Evolutionary conservation across 2,888 invertebrate species (phyloP).

Genomic region (Trichogramma evanescens): DNA sequence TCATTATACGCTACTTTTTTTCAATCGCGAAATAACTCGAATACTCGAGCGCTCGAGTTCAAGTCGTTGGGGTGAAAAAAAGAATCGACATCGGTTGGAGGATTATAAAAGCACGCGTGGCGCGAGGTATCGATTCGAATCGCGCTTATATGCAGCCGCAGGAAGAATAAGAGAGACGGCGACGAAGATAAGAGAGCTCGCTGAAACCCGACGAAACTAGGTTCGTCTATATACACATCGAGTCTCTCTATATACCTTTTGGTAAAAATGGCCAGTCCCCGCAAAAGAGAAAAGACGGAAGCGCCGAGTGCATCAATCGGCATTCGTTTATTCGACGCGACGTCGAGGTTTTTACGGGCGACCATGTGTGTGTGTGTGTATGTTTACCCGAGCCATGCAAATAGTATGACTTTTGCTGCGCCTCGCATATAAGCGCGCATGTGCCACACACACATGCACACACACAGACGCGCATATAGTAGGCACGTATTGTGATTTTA

Average conservation of each 20-base stretch:
- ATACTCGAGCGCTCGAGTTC: too few species aligned
- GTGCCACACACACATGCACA: background rate
- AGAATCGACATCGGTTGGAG: too few species aligned
- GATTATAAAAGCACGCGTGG: too few species aligned
- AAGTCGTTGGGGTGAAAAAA: too few species aligned
- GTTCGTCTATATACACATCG: background rate
- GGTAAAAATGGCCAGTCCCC: background rate
- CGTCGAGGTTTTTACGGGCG: background rate
- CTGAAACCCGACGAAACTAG: background rate
- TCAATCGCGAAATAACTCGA: too few species aligned
- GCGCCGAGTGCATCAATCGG: constrained; percentile 2
- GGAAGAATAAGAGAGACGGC: background rate
- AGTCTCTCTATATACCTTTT: background rate
- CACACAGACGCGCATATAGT: background rate
- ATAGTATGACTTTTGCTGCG: background rate
- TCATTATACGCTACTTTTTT: too few species aligned
- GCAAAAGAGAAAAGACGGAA: background rate
- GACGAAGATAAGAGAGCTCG: too few species aligned
- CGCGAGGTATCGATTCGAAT: background rate
- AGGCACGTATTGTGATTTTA: too few species aligned
- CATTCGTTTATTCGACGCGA: constrained; percentile 18
- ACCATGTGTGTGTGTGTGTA: background rate
- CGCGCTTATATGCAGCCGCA: background rate
- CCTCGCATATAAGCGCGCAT: constrained; percentile 4
- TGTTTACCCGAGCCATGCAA: constrained; percentile 3